Percentiles rank a stretch among this genome's conserved stretches.
Evolutionary conservation across 1,140 invertebrate genomes (phyloP).

Genomic region (Spodoptera frugiperda): DNA sequence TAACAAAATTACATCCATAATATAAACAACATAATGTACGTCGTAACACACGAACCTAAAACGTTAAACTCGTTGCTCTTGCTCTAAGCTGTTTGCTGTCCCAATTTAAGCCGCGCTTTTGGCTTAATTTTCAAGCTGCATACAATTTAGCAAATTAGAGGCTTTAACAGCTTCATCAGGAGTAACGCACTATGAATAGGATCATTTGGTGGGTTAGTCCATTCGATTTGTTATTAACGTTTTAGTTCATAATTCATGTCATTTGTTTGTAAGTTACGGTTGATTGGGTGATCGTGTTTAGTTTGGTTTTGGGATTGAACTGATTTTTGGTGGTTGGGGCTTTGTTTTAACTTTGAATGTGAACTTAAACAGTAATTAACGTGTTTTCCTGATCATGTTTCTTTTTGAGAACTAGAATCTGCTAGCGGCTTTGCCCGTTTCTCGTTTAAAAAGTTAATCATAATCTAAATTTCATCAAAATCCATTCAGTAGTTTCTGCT

Average conservation of each 20-base stretch:
- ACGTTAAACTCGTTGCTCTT: slow-evolving; percentile 10
- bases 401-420: too few species aligned
- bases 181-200: slow-evolving; percentile 54
- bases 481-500: too few species aligned
- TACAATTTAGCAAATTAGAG: slow-evolving; percentile 64
- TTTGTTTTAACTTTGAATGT: too few species aligned
- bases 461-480: too few species aligned
- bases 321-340: neutral
- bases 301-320: neutral
- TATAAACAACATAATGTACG: neutral
- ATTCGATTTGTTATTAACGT: slow-evolving; percentile 9
- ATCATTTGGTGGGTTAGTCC: slow-evolving; percentile 49
- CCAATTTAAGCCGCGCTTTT: slow-evolving; percentile 45
- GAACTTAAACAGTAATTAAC: too few species aligned
- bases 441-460: too few species aligned
- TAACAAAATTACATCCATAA: slow-evolving; percentile 2
- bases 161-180: slow-evolving; percentile 60
- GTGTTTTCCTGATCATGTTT: too few species aligned
- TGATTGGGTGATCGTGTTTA: neutral
- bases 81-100: slow-evolving; percentile 44
- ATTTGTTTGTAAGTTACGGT: neutral
- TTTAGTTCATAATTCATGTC: neutral
- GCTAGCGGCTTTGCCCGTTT: too few species aligned
- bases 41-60: neutral
- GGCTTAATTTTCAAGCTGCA: slow-evolving; percentile 61